Evolutionary conservation across 1,140 invertebrate genomes (phyloP).

Genomic region (Kradibia gibbosae): DNA sequence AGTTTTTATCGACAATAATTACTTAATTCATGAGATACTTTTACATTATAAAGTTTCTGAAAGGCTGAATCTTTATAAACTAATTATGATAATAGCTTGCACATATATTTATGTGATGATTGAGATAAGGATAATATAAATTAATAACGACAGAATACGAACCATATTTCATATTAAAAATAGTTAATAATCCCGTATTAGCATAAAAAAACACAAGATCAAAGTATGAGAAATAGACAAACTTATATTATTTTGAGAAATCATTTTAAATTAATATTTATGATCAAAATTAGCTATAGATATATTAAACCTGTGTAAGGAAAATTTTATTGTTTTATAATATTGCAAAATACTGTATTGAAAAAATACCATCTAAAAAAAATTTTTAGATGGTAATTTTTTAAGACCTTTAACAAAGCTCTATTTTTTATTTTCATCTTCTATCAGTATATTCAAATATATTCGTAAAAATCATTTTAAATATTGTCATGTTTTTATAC

Average conservation of each 20-base stretch:
- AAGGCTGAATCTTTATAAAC: slow-evolving; percentile 7
- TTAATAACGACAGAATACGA: slow-evolving; percentile 39
- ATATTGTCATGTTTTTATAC: too few relatives aligned
- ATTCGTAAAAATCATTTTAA: slow-evolving; percentile 27
- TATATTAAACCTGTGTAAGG: too few relatives aligned
- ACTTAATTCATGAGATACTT: slow-evolving; percentile 30
- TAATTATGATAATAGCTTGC: slow-evolving; percentile 39
- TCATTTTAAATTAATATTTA: not conserved
- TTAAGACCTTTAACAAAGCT: slow-evolving; percentile 39
- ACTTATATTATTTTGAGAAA: not conserved
- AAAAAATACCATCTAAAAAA: not conserved
- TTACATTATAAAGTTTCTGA: not conserved
- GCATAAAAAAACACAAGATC: not conserved
- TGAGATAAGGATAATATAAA: slow-evolving; percentile 37
- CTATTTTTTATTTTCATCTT: slow-evolving; percentile 28
- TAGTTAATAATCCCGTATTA: slow-evolving; percentile 30
- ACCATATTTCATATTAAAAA: not conserved
- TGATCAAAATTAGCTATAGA: not conserved
- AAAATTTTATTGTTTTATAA: not conserved
- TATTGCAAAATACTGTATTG: too few relatives aligned
- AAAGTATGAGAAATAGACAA: not conserved
- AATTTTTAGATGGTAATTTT: slow-evolving; percentile 49
- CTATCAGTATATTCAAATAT: slow-evolving; percentile 7
- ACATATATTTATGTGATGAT: not conserved
- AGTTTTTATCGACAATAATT: slow-evolving; percentile 33